These are phyloP conservation scores for Hypomecis punctinalis DNA, from an alignment of 2,888 invertebrate genomes.

Conservation along the genomic window DNA sequence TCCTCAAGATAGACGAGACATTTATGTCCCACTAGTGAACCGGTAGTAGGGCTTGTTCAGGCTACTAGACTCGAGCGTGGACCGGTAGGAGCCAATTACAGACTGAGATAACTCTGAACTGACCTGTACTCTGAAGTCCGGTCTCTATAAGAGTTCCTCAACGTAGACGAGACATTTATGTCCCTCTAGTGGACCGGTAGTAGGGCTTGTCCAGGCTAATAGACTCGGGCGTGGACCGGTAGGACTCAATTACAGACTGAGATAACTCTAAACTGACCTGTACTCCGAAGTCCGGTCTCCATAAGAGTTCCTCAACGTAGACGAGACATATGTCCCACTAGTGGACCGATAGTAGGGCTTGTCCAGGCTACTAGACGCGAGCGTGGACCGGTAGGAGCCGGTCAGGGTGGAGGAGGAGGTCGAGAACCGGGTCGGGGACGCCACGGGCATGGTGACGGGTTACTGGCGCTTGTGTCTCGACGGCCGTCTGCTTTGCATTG, in stretches of 20 bases:
- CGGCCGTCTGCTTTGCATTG: slow-evolving; percentile 72
- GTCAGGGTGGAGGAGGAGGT: slow-evolving; percentile 75
- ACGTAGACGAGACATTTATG: slow-evolving; percentile 67
- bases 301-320: slow-evolving; percentile 63
- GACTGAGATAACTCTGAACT: too few relatives aligned
- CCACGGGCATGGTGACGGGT: slow-evolving; percentile 81
- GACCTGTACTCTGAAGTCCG: slow-evolving; percentile 72
- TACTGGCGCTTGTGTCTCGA: slow-evolving; percentile 63
- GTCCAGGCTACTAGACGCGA: slow-evolving; percentile 79
- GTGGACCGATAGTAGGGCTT: slow-evolving; percentile 82
- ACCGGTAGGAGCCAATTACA: too few relatives aligned
- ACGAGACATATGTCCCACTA: slow-evolving; percentile 74
- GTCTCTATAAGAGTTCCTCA: slow-evolving; percentile 66
- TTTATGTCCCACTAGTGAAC: too few relatives aligned
- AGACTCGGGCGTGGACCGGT: slow-evolving; percentile 73
- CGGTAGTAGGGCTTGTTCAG: too few relatives aligned
- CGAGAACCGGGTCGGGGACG: slow-evolving; percentile 83
- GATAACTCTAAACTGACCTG: slow-evolving; percentile 52
- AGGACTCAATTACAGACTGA: slow-evolving; percentile 63
- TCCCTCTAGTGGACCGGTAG: slow-evolving; percentile 75
- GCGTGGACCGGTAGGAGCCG: slow-evolving; percentile 77
- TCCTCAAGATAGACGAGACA: too few relatives aligned
- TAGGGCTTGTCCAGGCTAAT: slow-evolving; percentile 84
- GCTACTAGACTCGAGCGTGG: too few relatives aligned
- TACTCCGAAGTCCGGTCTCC: slow-evolving; percentile 74